Base-by-base conservation (phyloP, 2,888 invertebrate genomes). In the Lamproptera curius region DNA sequence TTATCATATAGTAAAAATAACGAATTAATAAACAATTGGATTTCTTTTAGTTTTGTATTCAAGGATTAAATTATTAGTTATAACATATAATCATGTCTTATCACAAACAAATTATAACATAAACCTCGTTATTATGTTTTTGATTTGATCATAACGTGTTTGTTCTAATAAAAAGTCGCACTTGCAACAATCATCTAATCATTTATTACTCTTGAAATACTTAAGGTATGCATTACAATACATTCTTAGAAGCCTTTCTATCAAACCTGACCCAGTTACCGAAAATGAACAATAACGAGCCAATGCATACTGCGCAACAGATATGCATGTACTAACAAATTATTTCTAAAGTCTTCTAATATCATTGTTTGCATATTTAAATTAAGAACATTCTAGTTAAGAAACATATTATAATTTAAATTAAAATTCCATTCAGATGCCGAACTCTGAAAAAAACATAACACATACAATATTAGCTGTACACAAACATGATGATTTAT, bases 201-300 rank as follows among this genome's bases (percentile, higher is more conserved):
- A 31, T 31, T 31, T 31, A 31, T 11, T 31, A 11, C 33, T 38
- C 37, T 39, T 16, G 23, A 40, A 35, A 43, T 17, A n/a, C n/a
- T 31, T 11, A 11, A 31, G 31, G 31, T 11, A 13, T 31, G 11
- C 11, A 11, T 31, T 31, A 41, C 52, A 53, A 51, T 54, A 39
- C 50, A 53, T 56, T 56, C 36, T 46, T 50, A 51, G 39, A 46
- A 46, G 45, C 56, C 59, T 62, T 66, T 65, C 57, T 57, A 63
- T 62, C 56, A 67, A 64, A 62, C 50, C 59, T 67, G 67, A 68
- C 61, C 65, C 31, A 67, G 60, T 63, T 66, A 37, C 28, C 41
- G 39, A 55, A 55, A 58, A 58, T 56, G 50, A 54, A 40, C 55
- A 46, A 48, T 50, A 54, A 51, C 45, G 37, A 26, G 34, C 38